Percentiles rank a stretch among this genome's conserved stretches.
Conservation (phyloP, 2,888 invertebrate genomes). For the Palloptera scutellata region DNA sequence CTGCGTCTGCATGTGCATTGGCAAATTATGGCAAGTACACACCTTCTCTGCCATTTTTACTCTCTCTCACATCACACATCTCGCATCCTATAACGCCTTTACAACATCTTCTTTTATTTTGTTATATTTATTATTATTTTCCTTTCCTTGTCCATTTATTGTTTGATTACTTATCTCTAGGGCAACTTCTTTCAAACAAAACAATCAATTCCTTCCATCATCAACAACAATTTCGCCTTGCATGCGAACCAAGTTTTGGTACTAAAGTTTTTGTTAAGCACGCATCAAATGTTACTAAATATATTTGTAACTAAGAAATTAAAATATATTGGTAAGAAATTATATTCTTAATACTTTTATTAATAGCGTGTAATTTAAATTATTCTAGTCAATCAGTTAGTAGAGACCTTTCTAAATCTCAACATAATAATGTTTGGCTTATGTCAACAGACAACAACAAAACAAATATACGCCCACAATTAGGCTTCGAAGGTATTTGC, state of each 20-base stretch:
- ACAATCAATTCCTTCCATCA: slow-evolving; percentile 16
- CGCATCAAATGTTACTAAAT: no score
- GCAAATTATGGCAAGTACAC: slow-evolving; percentile 60
- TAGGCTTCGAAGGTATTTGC: no score
- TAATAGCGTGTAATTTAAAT: no score
- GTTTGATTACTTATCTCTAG: slow-evolving; percentile 42
- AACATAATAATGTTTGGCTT: no score
- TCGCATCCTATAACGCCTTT: slow-evolving; percentile 19
- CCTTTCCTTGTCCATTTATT: slow-evolving; percentile 35
- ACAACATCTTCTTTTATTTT: slow-evolving; percentile 37
- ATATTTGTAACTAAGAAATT: no score
- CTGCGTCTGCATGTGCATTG: slow-evolving; percentile 48
- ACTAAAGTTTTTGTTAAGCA: neutral
- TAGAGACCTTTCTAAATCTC: no score
- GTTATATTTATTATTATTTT: slow-evolving; percentile 43
- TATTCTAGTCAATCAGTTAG: no score
- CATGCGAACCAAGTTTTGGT: neutral
- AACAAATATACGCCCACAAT: no score
- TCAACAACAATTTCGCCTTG: slow-evolving; percentile 13
- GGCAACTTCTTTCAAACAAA: slow-evolving; percentile 36
- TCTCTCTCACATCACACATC: slow-evolving; percentile 6
- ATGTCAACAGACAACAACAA: no score
- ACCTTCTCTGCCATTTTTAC: slow-evolving; percentile 45
- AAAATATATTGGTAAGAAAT: no score
- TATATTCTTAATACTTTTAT: no score